Evolutionary conservation across 2,888 invertebrate genomes (phyloP).

Genomic region (Scotopteryx bipunctaria): DNA sequence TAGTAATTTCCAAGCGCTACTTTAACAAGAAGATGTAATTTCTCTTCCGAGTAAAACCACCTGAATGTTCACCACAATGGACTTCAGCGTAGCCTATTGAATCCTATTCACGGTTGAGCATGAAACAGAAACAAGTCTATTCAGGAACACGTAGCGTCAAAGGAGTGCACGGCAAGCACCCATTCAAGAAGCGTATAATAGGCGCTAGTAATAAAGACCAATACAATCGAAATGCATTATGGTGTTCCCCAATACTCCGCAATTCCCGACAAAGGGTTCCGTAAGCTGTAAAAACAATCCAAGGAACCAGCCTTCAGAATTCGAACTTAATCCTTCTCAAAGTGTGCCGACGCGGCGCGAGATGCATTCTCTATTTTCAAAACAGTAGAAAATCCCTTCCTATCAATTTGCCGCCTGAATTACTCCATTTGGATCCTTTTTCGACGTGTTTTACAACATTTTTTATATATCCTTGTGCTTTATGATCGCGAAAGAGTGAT

Average conservation of each 20-base stretch:
- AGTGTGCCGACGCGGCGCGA: conserved; percentile 60
- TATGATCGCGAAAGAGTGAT: conserved; percentile 38
- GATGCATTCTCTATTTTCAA: conserved; percentile 65
- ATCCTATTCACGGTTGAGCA: conserved; percentile 62
- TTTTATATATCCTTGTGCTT: conserved; percentile 53
- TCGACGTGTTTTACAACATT: conserved; percentile 60
- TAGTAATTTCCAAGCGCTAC: conserved; percentile 8
- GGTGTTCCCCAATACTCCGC: conserved; percentile 50
- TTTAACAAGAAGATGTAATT: conserved; percentile 19
- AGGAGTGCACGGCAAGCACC: conserved; percentile 49
- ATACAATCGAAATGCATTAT: conserved; percentile 56
- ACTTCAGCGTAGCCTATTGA: conserved; percentile 36
- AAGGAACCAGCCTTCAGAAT: conserved; percentile 51
- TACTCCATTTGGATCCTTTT: conserved; percentile 60
- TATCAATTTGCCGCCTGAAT: conserved; percentile 79
- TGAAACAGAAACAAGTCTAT: conserved; percentile 75
- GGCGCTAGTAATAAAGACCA: conserved; percentile 50
- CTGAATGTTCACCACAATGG: conserved; percentile 34
- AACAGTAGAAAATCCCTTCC: conserved; percentile 81
- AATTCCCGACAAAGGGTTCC: conserved; percentile 77
- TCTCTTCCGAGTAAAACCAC: conserved; percentile 28
- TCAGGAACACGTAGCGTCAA: conserved; percentile 73
- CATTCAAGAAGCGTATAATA: conserved; percentile 70
- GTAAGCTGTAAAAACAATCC: conserved; percentile 82
- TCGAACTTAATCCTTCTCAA: conserved; percentile 75